phyloP scores from a whole-genome alignment of 1,140 invertebrate species.

The Colletes latitarsis region DNA sequence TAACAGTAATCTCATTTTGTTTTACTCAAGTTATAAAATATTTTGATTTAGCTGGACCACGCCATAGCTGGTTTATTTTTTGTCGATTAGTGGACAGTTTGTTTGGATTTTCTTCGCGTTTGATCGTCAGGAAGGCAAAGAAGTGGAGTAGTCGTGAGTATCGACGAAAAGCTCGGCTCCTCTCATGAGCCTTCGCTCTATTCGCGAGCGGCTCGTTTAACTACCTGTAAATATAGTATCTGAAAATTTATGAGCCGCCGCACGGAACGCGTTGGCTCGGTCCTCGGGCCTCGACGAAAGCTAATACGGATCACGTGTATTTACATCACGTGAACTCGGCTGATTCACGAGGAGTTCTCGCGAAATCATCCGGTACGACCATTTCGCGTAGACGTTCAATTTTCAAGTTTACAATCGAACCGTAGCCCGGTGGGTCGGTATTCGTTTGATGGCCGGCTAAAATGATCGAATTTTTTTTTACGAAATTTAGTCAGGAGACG shows the following conservation, averaged over 20 bases:
- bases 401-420: slow-evolving; percentile 20
- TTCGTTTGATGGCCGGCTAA: too few relatives aligned
- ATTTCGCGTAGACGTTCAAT: slow-evolving; percentile 14
- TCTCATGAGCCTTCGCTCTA: not conserved
- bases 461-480: too few relatives aligned
- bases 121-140: too few relatives aligned
- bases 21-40: too few relatives aligned
- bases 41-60: too few relatives aligned
- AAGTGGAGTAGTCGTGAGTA: not conserved
- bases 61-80: too few relatives aligned
- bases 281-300: slow-evolving; percentile 5
- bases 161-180: not conserved
- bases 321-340: slow-evolving; percentile 35
- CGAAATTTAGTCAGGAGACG: too few relatives aligned
- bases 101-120: too few relatives aligned
- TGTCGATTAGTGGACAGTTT: too few relatives aligned
- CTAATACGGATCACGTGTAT: slow-evolving; percentile 53
- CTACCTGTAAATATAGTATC: slow-evolving; percentile 1
- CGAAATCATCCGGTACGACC: slow-evolving; percentile 16
- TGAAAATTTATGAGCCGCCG: slow-evolving; percentile 17
- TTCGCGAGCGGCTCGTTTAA: not conserved
- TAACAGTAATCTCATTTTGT: too few relatives aligned
- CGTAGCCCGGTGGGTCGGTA: too few relatives aligned
- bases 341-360: slow-evolving; percentile 29
- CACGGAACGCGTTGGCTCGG: slow-evolving; percentile 20